Evolutionary conservation across 2,113 vertebrate genomes (phyloP).

Genomic region (Delphinus delphis): DNA sequence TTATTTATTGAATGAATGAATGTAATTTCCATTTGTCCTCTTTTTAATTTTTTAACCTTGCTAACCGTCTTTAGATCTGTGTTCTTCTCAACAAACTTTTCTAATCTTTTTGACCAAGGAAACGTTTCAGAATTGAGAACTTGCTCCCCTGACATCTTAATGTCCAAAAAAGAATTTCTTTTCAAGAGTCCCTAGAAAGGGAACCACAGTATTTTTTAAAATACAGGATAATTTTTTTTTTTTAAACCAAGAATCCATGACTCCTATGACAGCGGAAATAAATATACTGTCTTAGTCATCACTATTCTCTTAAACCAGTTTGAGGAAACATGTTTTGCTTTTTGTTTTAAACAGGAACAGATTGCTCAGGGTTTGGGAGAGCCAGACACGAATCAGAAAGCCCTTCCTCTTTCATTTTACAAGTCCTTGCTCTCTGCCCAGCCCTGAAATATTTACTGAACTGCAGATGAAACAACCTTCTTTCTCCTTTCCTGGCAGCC

Average conservation of each 20-base stretch:
- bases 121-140: neutral
- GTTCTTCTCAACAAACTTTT: neutral
- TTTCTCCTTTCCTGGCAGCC: constrained; percentile 43
- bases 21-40: neutral
- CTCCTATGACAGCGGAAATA: constrained; percentile 66
- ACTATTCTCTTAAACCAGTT: constrained; percentile 70
- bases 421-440: constrained; percentile 58
- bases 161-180: neutral
- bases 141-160: neutral
- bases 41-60: neutral
- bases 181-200: neutral
- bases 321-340: constrained; percentile 71
- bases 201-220: constrained; percentile 35
- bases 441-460: constrained; percentile 31
- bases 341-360: constrained; percentile 77
- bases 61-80: neutral
- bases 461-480: constrained; percentile 52
- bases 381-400: constrained; percentile 49
- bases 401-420: constrained; percentile 70
- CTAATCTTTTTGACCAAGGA: neutral
- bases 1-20: neutral
- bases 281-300: constrained; percentile 65
- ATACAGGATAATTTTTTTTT: constrained; percentile 33
- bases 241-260: constrained; percentile 60
- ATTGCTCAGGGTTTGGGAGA: constrained; percentile 61